Conservation (phyloP, 2,888 invertebrate genomes). For the Dynastes hyllus region DNA sequence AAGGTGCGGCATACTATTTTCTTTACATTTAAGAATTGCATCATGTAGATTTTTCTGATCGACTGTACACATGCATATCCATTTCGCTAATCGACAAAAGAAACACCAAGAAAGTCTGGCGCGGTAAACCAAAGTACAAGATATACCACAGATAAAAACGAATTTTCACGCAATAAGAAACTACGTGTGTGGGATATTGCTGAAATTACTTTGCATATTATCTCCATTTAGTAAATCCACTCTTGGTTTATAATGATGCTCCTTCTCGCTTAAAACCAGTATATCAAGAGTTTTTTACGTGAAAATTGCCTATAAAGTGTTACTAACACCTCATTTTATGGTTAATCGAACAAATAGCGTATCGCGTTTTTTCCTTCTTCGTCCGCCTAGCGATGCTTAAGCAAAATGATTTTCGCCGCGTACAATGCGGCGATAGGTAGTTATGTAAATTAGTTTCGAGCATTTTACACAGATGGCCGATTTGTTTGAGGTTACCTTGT, state of each 20-base stretch:
- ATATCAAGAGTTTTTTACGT: conserved; percentile 7
- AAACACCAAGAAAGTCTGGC: background rate
- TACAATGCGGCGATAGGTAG: background rate
- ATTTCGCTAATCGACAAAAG: background rate
- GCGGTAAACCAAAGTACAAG: background rate
- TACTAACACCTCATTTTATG: conserved; percentile 25
- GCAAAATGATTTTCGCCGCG: conserved; percentile 2
- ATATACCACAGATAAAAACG: background rate
- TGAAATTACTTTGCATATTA: conserved; percentile 31
- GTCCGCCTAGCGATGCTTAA: background rate
- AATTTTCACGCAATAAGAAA: conserved; percentile 20
- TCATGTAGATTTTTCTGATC: too few relatives aligned
- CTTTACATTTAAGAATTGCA: too few relatives aligned
- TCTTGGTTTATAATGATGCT: conserved; percentile 1
- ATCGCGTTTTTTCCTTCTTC: background rate
- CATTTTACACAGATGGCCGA: background rate
- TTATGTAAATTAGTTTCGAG: background rate
- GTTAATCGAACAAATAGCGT: conserved; percentile 21
- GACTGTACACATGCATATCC: background rate
- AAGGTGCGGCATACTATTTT: too few relatives aligned
- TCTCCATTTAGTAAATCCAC: conserved; percentile 25
- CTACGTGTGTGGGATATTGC: conserved; percentile 33
- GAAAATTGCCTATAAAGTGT: conserved; percentile 18
- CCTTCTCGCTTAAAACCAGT: conserved; percentile 1
- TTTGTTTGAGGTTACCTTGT: background rate